Evolutionary conservation across 1,140 invertebrate species (phyloP).

Genomic region (Papilio polyxenes): DNA sequence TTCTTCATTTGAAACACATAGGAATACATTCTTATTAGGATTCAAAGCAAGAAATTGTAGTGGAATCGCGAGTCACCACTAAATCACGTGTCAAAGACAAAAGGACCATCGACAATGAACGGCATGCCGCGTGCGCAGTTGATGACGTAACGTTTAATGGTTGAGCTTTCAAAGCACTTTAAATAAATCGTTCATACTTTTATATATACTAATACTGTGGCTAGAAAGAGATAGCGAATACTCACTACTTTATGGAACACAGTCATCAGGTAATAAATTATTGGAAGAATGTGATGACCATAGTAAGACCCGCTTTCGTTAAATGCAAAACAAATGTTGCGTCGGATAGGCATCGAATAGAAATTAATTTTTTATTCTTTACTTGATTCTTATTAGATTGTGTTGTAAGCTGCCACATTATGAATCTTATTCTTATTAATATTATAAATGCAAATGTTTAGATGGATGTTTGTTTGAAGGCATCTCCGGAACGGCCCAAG

Average conservation of each 20-base stretch:
- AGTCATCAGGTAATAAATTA: background rate
- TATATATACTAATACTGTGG: background rate
- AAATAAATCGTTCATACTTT: slow-evolving; percentile 10
- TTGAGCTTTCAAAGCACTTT: slow-evolving; percentile 14
- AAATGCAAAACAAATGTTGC: background rate
- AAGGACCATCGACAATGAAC: slow-evolving; percentile 32
- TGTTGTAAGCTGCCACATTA: no score
- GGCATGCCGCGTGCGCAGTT: background rate
- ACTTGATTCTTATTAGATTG: background rate
- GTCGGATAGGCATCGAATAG: background rate
- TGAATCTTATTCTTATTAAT: no score
- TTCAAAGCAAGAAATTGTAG: slow-evolving; percentile 26
- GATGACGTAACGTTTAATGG: slow-evolving; percentile 18
- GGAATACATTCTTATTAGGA: slow-evolving; percentile 6
- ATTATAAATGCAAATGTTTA: no score
- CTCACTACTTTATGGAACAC: background rate
- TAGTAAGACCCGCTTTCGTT: background rate
- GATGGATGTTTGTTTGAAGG: no score
- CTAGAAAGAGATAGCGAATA: slow-evolving; percentile 2
- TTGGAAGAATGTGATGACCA: slow-evolving; percentile 5
- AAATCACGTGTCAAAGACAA: slow-evolving; percentile 34
- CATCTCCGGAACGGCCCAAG: no score
- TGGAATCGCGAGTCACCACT: slow-evolving; percentile 7
- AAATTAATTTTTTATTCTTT: background rate
- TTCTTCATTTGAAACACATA: background rate